Evolutionary conservation across 1,140 invertebrate species (phyloP).

Genomic region (Plectus sambesii): DNA sequence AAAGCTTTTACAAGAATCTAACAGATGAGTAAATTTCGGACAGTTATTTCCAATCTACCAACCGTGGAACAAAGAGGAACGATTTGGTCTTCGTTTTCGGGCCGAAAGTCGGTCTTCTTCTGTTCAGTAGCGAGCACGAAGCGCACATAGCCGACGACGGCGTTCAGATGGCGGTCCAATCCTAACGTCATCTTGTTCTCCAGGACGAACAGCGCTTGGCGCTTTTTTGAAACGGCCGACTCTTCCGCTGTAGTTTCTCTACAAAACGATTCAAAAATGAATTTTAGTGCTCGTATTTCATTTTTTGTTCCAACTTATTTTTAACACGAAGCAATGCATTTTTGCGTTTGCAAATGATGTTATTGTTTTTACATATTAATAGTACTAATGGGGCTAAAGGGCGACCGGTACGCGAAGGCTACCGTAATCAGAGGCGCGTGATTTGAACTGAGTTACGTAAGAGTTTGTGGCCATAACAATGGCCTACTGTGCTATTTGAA

Average conservation of each 20-base stretch:
- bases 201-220: conserved; percentile 69
- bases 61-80: conserved; percentile 1
- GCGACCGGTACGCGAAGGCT: too few relatives aligned
- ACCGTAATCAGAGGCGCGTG: too few relatives aligned
- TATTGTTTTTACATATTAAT: too few relatives aligned
- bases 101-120: conserved; percentile 88
- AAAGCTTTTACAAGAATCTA: conserved; percentile 3
- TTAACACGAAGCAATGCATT: too few relatives aligned
- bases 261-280: conserved; percentile 19
- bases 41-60: neutral
- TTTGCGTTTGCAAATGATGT: too few relatives aligned
- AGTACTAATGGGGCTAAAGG: too few relatives aligned
- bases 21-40: conserved; percentile 1
- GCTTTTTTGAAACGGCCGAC: conserved; percentile 75
- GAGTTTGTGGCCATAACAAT: too few relatives aligned
- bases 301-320: too few relatives aligned
- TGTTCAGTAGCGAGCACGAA: conserved; percentile 80
- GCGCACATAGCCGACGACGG: conserved; percentile 79
- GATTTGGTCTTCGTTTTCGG: conserved; percentile 58
- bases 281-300: too few relatives aligned
- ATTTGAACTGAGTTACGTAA: too few relatives aligned
- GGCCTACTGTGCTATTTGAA: too few relatives aligned
- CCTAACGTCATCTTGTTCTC: conserved; percentile 81
- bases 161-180: conserved; percentile 65
- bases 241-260: conserved; percentile 76